Conservation (phyloP, 2,888 invertebrate genomes). For the Cryptus armator region DNA sequence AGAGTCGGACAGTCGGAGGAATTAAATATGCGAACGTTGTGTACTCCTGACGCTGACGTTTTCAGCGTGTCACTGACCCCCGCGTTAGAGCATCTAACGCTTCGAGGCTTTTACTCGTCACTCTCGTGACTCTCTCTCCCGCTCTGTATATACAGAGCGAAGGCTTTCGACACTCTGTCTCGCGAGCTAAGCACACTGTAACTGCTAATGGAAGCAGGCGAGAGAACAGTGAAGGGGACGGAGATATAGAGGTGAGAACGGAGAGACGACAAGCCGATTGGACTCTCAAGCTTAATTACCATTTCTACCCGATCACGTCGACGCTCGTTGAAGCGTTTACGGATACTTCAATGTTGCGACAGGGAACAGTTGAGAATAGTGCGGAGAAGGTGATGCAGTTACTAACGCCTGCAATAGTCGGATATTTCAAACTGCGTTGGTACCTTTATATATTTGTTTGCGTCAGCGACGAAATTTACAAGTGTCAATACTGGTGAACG, state of each 20-base stretch:
- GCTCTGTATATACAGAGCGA: conserved; percentile 19
- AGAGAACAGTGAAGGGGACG: conserved; percentile 52
- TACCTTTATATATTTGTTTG: too few species aligned
- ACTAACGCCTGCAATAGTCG: neutral
- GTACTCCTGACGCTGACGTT: neutral
- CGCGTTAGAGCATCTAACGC: conserved; percentile 33
- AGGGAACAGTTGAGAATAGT: conserved; percentile 14
- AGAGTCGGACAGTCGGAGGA: conserved; percentile 1
- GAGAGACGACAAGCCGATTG: conserved; percentile 59
- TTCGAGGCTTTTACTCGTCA: conserved; percentile 38
- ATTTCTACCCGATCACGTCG: conserved; percentile 56
- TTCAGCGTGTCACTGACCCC: conserved; percentile 23
- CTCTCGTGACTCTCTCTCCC: neutral
- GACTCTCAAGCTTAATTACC: conserved; percentile 65
- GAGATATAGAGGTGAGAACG: conserved; percentile 14
- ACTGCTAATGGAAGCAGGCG: conserved; percentile 65
- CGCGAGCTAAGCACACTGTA: conserved; percentile 65
- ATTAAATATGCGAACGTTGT: conserved; percentile 37
- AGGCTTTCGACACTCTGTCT: conserved; percentile 56
- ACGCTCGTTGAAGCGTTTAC: conserved; percentile 31
- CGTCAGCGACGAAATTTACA: too few species aligned
- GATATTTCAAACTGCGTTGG: neutral
- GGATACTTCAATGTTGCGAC: conserved; percentile 41
- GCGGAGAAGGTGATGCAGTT: conserved; percentile 47
- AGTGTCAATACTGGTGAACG: too few species aligned